phyloP scores from a whole-genome alignment of 2,113 vertebrate genomes.

The Lonchura striata region DNA sequence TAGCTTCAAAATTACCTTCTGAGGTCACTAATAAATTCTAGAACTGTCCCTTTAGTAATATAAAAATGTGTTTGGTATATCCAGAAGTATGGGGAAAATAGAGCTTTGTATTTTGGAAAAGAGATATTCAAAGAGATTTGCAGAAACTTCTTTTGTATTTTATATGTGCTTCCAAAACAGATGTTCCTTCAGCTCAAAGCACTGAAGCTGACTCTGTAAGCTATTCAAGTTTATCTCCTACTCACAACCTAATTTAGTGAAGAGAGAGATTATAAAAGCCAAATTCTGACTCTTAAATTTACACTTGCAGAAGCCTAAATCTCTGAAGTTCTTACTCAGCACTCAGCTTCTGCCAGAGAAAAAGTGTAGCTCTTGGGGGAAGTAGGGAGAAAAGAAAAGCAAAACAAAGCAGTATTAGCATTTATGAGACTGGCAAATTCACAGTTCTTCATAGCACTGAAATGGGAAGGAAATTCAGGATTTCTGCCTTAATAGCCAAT shows the following conservation, averaged over 20 bases:
- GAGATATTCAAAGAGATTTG: neutral
- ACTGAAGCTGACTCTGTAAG: neutral
- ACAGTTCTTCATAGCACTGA: neutral
- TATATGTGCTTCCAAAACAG: neutral
- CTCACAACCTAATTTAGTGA: neutral
- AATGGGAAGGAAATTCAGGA: neutral
- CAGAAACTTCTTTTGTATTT: neutral
- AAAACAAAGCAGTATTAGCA: neutral
- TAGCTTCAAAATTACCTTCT: neutral
- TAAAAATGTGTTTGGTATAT: neutral
- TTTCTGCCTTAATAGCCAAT: neutral
- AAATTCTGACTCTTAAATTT: neutral
- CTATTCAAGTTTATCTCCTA: neutral
- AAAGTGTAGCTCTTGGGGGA: neutral
- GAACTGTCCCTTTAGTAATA: neutral
- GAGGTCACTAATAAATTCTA: neutral
- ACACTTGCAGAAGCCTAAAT: neutral
- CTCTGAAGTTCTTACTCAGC: neutral
- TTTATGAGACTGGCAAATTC: neutral
- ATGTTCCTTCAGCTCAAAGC: neutral
- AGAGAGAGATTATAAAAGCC: neutral
- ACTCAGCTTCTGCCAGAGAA: neutral
- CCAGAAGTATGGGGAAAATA: neutral
- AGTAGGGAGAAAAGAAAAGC: neutral
- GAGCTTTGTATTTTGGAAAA: neutral